Evolutionary conservation across 64 coral and sea anemone species (phyloP).

Genomic region (Astreopora myriophthalma): DNA sequence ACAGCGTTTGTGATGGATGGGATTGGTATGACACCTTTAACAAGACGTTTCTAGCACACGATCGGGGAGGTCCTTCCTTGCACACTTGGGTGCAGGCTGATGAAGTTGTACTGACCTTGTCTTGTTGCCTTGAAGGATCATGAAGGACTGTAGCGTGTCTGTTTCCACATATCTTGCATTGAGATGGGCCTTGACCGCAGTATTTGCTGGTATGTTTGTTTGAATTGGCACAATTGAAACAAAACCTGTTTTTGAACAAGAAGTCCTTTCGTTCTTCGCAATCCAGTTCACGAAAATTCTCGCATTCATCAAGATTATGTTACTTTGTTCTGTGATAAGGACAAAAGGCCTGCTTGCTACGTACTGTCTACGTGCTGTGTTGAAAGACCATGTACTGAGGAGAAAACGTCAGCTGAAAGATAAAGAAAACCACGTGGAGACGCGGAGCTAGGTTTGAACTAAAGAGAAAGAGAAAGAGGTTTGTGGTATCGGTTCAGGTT

Average conservation of each 20-base stretch:
- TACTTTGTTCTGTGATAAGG: conserved; percentile 29
- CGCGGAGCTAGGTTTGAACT: no score
- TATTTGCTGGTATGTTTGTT: conserved; percentile 46
- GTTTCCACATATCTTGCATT: conserved; percentile 30
- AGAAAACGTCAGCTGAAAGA: no score
- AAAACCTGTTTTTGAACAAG: conserved; percentile 45
- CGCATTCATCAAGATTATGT: conserved; percentile 17
- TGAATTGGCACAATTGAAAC: conserved; percentile 48
- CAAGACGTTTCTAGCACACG: conserved; percentile 52
- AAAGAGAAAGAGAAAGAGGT: no score
- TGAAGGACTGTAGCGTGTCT: conserved; percentile 50
- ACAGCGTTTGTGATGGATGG: not conserved
- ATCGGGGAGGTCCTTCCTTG: not conserved
- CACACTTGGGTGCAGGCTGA: conserved; percentile 32
- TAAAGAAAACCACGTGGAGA: no score
- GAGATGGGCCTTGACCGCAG: not conserved
- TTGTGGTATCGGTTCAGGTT: no score
- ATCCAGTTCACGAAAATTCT: conserved; percentile 12
- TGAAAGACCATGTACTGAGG: no score
- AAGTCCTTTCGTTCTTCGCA: conserved; percentile 46
- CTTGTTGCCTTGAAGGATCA: conserved; percentile 16
- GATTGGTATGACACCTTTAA: conserved; percentile 6
- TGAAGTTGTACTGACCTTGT: not conserved
- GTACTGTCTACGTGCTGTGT: no score
- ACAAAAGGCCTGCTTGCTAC: not conserved